Percentiles rank a stretch among this genome's conserved stretches.
Conservation (phyloP, 2,888 invertebrate genomes). For the Zelleria hepariella region DNA sequence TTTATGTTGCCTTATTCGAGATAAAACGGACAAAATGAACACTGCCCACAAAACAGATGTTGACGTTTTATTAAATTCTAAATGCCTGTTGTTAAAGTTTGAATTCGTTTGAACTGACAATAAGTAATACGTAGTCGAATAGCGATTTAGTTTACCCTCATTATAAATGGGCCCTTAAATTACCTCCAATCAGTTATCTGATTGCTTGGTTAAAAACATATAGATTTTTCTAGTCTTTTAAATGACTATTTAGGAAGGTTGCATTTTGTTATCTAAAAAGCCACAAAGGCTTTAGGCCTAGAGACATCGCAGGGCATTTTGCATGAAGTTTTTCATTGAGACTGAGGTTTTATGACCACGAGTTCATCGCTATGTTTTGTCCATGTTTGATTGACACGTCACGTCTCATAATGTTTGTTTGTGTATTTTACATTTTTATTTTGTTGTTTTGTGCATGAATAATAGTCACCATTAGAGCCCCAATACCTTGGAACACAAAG, state of each 20-base stretch:
- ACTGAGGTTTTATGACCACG: background rate
- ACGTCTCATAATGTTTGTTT: background rate
- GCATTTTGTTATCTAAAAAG: background rate
- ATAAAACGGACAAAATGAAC: too few species aligned
- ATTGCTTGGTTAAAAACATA: too few species aligned
- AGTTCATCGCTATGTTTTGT: background rate
- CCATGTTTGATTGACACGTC: background rate
- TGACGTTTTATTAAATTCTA: too few species aligned
- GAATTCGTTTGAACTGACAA: background rate
- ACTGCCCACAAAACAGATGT: too few species aligned
- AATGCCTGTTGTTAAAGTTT: too few species aligned
- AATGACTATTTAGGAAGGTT: too few species aligned
- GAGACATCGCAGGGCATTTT: background rate
- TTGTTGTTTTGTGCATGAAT: background rate
- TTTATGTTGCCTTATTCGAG: too few species aligned
- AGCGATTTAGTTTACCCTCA: too few species aligned
- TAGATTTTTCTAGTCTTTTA: too few species aligned
- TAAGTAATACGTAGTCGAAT: background rate
- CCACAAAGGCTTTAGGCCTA: too few species aligned
- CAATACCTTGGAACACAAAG: background rate
- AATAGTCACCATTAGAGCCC: background rate
- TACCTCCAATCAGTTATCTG: too few species aligned
- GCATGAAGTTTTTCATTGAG: background rate
- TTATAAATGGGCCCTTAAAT: too few species aligned
- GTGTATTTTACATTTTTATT: background rate